Evolutionary conservation across 2,888 invertebrate species (phyloP), one percentile per base, ranked within the genome.

Genomic region (Autographa pulchrina): DNA sequence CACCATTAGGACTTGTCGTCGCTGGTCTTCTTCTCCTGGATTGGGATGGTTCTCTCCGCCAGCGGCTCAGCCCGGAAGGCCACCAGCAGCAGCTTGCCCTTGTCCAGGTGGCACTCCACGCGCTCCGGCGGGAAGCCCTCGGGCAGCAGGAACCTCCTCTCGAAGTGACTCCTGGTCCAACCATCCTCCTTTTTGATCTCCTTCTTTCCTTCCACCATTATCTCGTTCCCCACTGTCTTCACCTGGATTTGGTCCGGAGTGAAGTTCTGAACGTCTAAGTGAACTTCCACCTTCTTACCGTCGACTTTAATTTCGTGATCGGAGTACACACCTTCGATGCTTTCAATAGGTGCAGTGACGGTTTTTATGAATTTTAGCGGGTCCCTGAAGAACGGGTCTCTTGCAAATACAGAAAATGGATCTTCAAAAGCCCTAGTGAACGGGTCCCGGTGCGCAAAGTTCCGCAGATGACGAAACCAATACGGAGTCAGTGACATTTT

Each of bases 131-230:
- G 97, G 70, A 97, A 97, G 0, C 97, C 98, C 83, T 97, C 97
- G 0, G 98, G 98, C 65, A 98, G 89, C 62, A 97, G 89, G 89
- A 98, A 98, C 73, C 97, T 96, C 62, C 98, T 96, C 74, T 97
- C 96, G 84, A 98, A 98, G 78, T 98, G 97, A 69, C 98, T 96
- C 56, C 97, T 97, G 32, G 98, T 97, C 90, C 96, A 97, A 0
- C 98, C 98, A 82, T 97, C 97, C 80, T 98, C 97, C 60, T 96
- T 96, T 81, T 97, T 97, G 77, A 98, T 97, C 85, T 98, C 98
- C 87, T 98, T 98, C 88, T 97, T 98, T 0, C 97, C 98, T 90
- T 98, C 97, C n/a, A 98, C 96, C 65, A 97, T 96, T 32, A 98
- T 96, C 68, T 96, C 96, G 78, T 97, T 97, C 9, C 98, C 98